Base-by-base conservation (phyloP, 2,888 invertebrate genomes). In the Drosophila monieri region DNA sequence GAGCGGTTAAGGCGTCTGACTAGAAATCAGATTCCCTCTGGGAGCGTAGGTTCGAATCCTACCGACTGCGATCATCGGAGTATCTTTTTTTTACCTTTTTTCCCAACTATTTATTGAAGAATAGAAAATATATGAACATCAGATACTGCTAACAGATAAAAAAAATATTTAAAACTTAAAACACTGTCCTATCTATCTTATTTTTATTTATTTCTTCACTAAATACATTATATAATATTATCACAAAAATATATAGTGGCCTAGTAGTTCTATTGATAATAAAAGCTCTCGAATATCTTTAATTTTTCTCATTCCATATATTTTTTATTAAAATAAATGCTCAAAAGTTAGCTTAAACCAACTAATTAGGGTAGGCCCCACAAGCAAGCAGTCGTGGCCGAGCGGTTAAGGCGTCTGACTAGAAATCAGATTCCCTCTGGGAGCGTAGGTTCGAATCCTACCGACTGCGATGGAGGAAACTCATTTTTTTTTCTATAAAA, bases 401-500 rank as follows among this genome's bases (percentile, higher is more conserved):
- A 79, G 78, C 57, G 78, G 84, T 79, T 79, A 79, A 79, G 79
- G 79, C 79, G 79, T 74, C 79, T 83, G 84, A 79, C 77, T 80
- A 77, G 91, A 91, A 91, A 91, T 91, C 91, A 91, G 91, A 91
- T 95, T 95, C 95, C 95, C 95, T 95, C 94, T 95, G 95, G 95
- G 95, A 95, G 95, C 95, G 95, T 95, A 95, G 95, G 95, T 95
- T 95, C 95, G 95, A 95, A 94, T 95, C 95, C 95, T 95, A 94
- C 95, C 95, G 94, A 94, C 95, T 95, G 95, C 95, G 95, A 8
- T 52, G n/a, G 21, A 3, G 1, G 5, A 9, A 5, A 27, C 6
- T 25, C 8, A 1, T 1, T 27, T 32, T 44, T 14, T 15, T 35
- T 32, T 32, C 12, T 21, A 6, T 6, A 12, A 8, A 12, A 12